Conservation (phyloP, 2,888 invertebrate genomes). For the Hydriomena furcata region DNA sequence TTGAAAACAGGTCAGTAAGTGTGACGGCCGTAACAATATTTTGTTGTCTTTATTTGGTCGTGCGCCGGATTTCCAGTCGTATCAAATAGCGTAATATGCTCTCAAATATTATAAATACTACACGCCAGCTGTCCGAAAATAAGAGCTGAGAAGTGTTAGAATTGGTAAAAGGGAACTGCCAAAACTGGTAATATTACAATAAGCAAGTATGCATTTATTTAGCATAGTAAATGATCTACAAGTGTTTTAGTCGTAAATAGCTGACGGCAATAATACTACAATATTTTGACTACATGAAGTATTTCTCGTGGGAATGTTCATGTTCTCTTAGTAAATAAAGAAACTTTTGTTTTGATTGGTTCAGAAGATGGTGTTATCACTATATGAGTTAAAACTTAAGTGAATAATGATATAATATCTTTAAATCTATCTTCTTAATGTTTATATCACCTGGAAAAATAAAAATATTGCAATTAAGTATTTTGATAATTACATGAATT, state of each 20-base stretch:
- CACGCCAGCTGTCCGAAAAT: slow-evolving; percentile 12
- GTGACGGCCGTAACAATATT: slow-evolving; percentile 53
- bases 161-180: not conserved
- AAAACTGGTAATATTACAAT: slow-evolving; percentile 1
- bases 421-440: too few species aligned
- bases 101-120: slow-evolving; percentile 26
- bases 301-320: not conserved
- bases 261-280: not conserved
- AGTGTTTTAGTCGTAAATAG: not conserved
- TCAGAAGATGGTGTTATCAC: too few species aligned
- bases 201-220: not conserved
- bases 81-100: slow-evolving; percentile 58
- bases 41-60: slow-evolving; percentile 75
- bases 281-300: not conserved
- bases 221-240: not conserved
- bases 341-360: not conserved
- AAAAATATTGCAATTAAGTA: too few species aligned
- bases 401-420: too few species aligned
- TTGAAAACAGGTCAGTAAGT: slow-evolving; percentile 62
- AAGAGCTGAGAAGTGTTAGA: slow-evolving; percentile 4
- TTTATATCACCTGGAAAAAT: too few species aligned
- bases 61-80: slow-evolving; percentile 59
- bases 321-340: slow-evolving; percentile 1
- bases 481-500: too few species aligned
- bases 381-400: too few species aligned